Evolutionary conservation across 1,140 invertebrate species (phyloP).

Genomic region (Hyles vespertilio): DNA sequence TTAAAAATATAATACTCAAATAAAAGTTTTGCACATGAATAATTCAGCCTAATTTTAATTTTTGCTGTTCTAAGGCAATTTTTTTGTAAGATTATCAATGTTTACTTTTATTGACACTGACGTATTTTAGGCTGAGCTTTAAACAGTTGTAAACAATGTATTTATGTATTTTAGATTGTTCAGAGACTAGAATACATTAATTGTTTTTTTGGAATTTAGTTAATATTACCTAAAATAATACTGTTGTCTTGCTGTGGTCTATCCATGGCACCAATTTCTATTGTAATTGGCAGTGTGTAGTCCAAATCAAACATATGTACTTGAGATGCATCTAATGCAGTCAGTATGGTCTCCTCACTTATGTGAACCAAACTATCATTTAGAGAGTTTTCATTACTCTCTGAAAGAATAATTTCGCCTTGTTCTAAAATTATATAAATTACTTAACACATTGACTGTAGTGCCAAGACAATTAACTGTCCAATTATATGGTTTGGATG

Average conservation of each 20-base stretch:
- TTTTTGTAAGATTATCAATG: no score
- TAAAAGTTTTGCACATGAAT: background rate
- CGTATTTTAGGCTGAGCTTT: no score
- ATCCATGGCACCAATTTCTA: constrained; percentile 60
- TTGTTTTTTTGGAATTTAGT: background rate
- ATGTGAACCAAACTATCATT: constrained; percentile 52
- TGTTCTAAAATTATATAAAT: constrained; percentile 44
- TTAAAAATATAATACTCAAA: background rate
- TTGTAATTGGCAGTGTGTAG: constrained; percentile 50
- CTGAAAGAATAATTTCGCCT: constrained; percentile 39
- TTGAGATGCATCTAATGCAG: constrained; percentile 57
- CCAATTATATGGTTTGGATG: no score
- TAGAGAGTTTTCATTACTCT: constrained; percentile 36
- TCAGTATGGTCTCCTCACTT: constrained; percentile 59
- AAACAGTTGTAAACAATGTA: no score
- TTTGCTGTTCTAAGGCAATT: background rate
- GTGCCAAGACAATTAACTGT: background rate
- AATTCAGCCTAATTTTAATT: background rate
- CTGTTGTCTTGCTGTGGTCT: constrained; percentile 52
- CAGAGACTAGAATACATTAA: constrained; percentile 3
- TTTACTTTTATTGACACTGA: no score
- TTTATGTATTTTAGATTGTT: no score
- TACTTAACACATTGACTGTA: background rate
- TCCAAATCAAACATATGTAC: constrained; percentile 54
- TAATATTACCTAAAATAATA: constrained; percentile 48